A percentile compares a stretch with the other conserved stretches of the same genome.
These are phyloP conservation scores for Argyra leucocephala DNA, from an alignment of 2,888 invertebrate genomes.

Conservation along the genomic window DNA sequence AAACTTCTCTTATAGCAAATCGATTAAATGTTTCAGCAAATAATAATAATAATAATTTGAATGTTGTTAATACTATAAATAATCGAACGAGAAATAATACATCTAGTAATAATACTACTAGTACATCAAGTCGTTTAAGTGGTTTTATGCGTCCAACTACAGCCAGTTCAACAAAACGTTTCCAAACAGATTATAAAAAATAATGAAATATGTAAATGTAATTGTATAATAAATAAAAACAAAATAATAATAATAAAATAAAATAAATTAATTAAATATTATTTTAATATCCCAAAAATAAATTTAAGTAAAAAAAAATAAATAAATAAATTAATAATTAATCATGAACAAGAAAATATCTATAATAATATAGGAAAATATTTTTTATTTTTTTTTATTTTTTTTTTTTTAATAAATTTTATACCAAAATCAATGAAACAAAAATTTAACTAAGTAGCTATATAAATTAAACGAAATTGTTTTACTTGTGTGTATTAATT, in stretches of 20 bases:
- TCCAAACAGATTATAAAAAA: slow-evolving; percentile 30
- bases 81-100: slow-evolving; percentile 22
- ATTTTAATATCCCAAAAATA: slow-evolving; percentile 24
- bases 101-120: slow-evolving; percentile 24
- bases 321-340: too few relatives aligned
- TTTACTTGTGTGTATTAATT: slow-evolving; percentile 3
- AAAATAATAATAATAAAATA: background rate
- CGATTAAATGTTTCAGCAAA: slow-evolving; percentile 10
- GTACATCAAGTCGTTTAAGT: slow-evolving; percentile 36
- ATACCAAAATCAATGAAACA: background rate
- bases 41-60: slow-evolving; percentile 14
- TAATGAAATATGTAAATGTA: slow-evolving; percentile 12
- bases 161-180: slow-evolving; percentile 64
- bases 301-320: slow-evolving; percentile 27
- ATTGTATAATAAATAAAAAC: slow-evolving; percentile 2
- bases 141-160: slow-evolving; percentile 83
- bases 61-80: slow-evolving; percentile 32
- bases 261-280: background rate
- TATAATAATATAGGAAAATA: too few relatives aligned
- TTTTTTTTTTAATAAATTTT: background rate
- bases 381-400: background rate
- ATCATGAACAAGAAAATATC: too few relatives aligned
- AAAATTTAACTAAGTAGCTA: background rate
- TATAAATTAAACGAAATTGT: background rate
- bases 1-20: slow-evolving; percentile 27